A percentile compares a stretch with the other conserved stretches of the same genome.
Evolutionary conservation across 2,888 invertebrate genomes (phyloP).

Genomic region (Chesias legatella): DNA sequence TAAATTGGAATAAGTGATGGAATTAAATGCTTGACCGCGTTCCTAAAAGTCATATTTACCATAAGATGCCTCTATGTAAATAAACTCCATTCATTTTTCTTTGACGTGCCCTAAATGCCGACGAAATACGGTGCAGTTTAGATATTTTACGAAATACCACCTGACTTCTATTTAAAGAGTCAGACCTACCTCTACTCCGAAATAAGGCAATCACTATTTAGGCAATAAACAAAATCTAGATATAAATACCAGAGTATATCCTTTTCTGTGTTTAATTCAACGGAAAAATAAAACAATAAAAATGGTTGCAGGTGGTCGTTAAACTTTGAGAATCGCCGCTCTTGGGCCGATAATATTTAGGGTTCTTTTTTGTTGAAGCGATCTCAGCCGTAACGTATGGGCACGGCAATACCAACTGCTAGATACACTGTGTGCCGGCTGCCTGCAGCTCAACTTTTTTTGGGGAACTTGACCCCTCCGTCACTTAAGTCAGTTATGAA

Average conservation of each 20-base stretch:
- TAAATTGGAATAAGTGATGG: constrained; percentile 8
- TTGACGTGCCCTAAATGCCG: too few species aligned
- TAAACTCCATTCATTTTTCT: too few species aligned
- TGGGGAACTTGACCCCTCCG: constrained; percentile 68
- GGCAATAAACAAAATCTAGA: too few species aligned
- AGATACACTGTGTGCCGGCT: constrained; percentile 19
- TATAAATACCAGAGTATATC: constrained; percentile 1
- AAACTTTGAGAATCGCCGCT: constrained; percentile 60
- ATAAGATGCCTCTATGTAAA: too few species aligned
- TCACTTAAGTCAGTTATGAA: constrained; percentile 61
- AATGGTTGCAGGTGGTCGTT: constrained; percentile 24
- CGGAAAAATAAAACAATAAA: constrained; percentile 29
- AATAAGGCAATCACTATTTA: too few species aligned
- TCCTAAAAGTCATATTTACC: not conserved
- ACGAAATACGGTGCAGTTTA: too few species aligned
- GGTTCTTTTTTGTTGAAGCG: constrained; percentile 77
- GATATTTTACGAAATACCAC: too few species aligned
- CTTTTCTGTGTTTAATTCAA: constrained; percentile 12
- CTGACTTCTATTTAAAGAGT: too few species aligned
- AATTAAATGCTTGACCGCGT: not conserved
- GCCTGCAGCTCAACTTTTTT: constrained; percentile 64
- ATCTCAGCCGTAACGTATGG: constrained; percentile 77
- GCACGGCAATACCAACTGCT: constrained; percentile 41
- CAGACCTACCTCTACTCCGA: too few species aligned
- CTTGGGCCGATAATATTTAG: constrained; percentile 66